Percentiles rank a stretch among this genome's conserved stretches.
Evolutionary conservation across 2,888 invertebrate genomes (phyloP).

Genomic region (Lasioglossum vierecki): DNA sequence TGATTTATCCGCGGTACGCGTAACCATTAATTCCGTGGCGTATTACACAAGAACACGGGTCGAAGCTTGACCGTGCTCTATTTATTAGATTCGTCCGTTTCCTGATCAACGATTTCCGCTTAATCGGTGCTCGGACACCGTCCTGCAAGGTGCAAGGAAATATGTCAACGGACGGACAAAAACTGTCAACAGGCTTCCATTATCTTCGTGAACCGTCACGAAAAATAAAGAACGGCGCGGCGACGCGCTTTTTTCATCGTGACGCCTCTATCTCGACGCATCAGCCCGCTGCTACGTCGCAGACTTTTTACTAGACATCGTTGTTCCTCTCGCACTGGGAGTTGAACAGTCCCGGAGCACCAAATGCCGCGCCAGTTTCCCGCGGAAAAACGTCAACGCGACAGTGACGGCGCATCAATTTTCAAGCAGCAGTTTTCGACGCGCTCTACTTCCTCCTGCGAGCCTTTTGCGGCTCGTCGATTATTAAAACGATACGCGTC

Average conservation of each 20-base stretch:
- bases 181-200: conserved; percentile 60
- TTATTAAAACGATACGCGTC: neutral
- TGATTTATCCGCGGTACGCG: conserved; percentile 46
- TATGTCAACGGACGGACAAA: conserved; percentile 21
- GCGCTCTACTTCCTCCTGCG: neutral
- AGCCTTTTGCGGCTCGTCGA: neutral
- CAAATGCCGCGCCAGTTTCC: conserved; percentile 23
- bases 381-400: conserved; percentile 19
- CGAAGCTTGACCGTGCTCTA: conserved; percentile 25
- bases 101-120: conserved; percentile 23
- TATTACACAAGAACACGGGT: conserved; percentile 40
- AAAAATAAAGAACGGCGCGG: conserved; percentile 61
- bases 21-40: conserved; percentile 47
- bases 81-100: conserved; percentile 35
- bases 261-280: conserved; percentile 58
- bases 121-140: neutral
- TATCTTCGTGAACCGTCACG: conserved; percentile 48
- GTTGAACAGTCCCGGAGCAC: conserved; percentile 38
- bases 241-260: conserved; percentile 57
- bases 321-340: conserved; percentile 49
- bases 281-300: conserved; percentile 52
- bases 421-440: conserved; percentile 9
- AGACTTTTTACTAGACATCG: conserved; percentile 59
- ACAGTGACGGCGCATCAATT: conserved; percentile 14
- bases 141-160: neutral